These are phyloP conservation scores for Ptilodon capucinus DNA, from an alignment of 2,888 invertebrate species.

Conservation along the genomic window DNA sequence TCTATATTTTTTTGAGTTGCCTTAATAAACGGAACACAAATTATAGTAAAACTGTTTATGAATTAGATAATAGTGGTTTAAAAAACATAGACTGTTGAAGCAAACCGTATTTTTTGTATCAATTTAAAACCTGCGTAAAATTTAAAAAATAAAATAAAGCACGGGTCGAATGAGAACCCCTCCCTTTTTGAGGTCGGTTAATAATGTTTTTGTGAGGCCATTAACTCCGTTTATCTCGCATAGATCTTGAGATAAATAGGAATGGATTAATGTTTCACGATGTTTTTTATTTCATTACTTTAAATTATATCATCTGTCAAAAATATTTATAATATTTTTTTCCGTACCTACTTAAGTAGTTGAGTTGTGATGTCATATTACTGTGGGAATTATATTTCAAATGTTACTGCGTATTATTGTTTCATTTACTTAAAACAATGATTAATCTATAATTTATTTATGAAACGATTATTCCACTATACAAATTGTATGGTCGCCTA, in stretches of 20 bases:
- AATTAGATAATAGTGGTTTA: slow-evolving; percentile 10
- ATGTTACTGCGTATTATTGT: neutral
- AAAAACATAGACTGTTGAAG: too few relatives aligned
- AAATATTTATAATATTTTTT: neutral
- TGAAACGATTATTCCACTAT: too few relatives aligned
- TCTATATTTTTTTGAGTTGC: too few relatives aligned
- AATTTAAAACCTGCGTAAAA: slow-evolving; percentile 5
- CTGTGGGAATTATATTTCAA: neutral
- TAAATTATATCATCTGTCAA: neutral
- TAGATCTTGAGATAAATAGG: slow-evolving; percentile 14
- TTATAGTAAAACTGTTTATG: neutral
- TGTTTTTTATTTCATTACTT: slow-evolving; percentile 12
- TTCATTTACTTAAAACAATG: neutral
- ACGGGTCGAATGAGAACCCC: too few relatives aligned
- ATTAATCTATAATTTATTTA: neutral
- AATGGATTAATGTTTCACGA: slow-evolving; percentile 15
- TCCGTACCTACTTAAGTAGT: neutral
- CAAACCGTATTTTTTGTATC: slow-evolving; percentile 2
- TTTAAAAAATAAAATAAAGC: too few relatives aligned
- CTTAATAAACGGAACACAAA: too few relatives aligned
- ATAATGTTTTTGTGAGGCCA: slow-evolving; percentile 5
- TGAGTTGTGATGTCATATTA: neutral
- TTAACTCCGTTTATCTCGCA: slow-evolving; percentile 9
- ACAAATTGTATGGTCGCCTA: too few relatives aligned
- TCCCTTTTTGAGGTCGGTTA: too few relatives aligned